Base-by-base conservation (phyloP, 2,888 invertebrate species). In the Plutella xylostella region DNA sequence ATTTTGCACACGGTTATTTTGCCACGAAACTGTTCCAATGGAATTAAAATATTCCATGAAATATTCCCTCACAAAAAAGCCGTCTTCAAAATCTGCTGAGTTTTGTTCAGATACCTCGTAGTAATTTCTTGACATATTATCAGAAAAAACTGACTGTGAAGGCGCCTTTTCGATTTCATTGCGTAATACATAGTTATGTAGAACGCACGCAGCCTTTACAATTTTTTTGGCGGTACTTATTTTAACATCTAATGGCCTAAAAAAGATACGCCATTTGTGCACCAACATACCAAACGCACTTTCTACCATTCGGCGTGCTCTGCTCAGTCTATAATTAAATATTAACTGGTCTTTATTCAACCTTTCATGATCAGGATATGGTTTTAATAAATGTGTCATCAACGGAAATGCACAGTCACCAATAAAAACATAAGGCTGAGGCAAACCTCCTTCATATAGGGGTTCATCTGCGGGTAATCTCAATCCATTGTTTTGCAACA, bases 401-500 rank as follows among this genome's bases (percentile, higher is more conserved):
- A 49, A 49, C 14, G 45, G 45, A 49, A 49, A 49, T 33, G 48
- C 47, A 40, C 42, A 38, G 45, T 51, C 47, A 47, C 50, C 48
- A 17, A 51, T 44, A 48, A 48, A 47, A 43, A 51, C 50, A 46
- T 49, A 46, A 17, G 51, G 51, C 30, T 51, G 30, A 31, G 44
- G 35, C 43, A 46, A 46, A 18, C 43, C 43, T 43, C 33, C 31
- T 2, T 43, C 43, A 43, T 42, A 38, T 39, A 43, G 33, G 15
- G 43, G 33, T 46, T 41, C 18, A 39, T 46, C 46, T 43, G 42
- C 40, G 20, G 45, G 39, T 43, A 49, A 44, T 30, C 2, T 11
- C 15, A 42, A 31, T 18, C 18, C 19, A 30, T 30, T 30, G n/a
- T 30, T 42, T 22, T 28, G 7, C 18, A 42, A 7, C 15, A 9